Evolutionary conservation across 1,140 invertebrate species (phyloP).

Genomic region (Lordiphosa mommai): DNA sequence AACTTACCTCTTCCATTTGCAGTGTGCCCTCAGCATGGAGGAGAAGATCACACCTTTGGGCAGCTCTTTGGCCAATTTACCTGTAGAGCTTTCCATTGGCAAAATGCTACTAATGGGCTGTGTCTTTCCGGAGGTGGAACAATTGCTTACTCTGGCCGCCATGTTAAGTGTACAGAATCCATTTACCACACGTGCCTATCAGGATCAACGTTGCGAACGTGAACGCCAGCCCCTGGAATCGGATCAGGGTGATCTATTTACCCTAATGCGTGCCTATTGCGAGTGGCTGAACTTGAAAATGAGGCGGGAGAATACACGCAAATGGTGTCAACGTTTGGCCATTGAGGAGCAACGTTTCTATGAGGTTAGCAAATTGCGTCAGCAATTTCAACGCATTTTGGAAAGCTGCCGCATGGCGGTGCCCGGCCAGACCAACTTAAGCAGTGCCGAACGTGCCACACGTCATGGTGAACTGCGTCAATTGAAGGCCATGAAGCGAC

Average conservation of each 20-base stretch:
- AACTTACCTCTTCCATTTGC: background rate
- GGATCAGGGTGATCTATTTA: conserved; percentile 95
- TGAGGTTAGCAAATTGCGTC: conserved; percentile 95
- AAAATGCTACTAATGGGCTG: conserved; percentile 98
- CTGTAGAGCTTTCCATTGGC: conserved; percentile 96
- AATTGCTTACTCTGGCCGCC: conserved; percentile 94
- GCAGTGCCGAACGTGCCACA: conserved; percentile 88
- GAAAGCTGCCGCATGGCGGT: conserved; percentile 86
- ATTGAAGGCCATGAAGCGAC: conserved; percentile 88
- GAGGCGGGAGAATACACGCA: conserved; percentile 81
- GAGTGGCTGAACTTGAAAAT: conserved; percentile 92
- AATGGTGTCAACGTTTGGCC: conserved; percentile 93
- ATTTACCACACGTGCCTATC: conserved; percentile 93
- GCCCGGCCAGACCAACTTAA: conserved; percentile 79
- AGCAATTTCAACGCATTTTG: conserved; percentile 93
- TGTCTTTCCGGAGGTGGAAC: conserved; percentile 93
- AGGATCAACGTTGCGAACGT: conserved; percentile 89
- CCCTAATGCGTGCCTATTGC: conserved; percentile 92
- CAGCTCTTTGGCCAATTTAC: conserved; percentile 91
- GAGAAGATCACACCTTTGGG: conserved; percentile 95
- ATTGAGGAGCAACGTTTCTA: conserved; percentile 98
- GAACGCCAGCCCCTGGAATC: conserved; percentile 53
- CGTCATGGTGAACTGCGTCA: conserved; percentile 93
- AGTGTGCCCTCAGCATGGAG: conserved; percentile 87
- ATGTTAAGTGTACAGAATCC: conserved; percentile 96